phyloP scores from a whole-genome alignment of 1,140 invertebrate species.

The Drosophila ogumai region DNA sequence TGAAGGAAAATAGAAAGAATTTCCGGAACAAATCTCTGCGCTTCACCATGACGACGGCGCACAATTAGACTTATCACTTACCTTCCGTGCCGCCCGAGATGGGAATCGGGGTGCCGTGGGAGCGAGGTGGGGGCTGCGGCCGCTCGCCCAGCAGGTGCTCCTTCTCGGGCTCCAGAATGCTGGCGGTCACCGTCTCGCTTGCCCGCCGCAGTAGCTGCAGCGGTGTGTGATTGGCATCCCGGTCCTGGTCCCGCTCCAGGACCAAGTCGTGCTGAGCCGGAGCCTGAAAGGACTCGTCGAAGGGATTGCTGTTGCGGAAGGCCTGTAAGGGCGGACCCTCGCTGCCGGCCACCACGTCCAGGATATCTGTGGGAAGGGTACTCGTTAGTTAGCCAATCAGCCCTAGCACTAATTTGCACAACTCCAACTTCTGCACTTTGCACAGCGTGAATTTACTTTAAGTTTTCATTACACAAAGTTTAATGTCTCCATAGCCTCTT shows the following conservation, averaged over 20 bases:
- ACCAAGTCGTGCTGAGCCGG: neutral
- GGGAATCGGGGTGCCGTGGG: neutral
- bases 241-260: neutral
- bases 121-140: constrained; percentile 46
- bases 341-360: constrained; percentile 47
- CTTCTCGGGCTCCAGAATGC: constrained; percentile 63
- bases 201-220: constrained; percentile 55
- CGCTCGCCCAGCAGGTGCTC: constrained; percentile 60
- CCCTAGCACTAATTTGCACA: neutral
- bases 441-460: neutral
- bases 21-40: constrained; percentile 51
- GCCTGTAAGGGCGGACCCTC: constrained; percentile 50
- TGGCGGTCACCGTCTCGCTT: constrained; percentile 61
- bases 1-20: constrained; percentile 23
- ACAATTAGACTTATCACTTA: constrained; percentile 35
- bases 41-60: constrained; percentile 6
- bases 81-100: constrained; percentile 5
- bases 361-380: constrained; percentile 30
- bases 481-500: neutral
- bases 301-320: constrained; percentile 47
- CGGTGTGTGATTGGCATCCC: constrained; percentile 41
- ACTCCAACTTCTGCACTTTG: neutral
- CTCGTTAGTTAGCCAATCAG: constrained; percentile 5
- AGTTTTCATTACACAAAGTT: constrained; percentile 4
- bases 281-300: constrained; percentile 20